Base-by-base conservation (phyloP, 2,888 invertebrate genomes). In the Mellilla xanthometata region DNA sequence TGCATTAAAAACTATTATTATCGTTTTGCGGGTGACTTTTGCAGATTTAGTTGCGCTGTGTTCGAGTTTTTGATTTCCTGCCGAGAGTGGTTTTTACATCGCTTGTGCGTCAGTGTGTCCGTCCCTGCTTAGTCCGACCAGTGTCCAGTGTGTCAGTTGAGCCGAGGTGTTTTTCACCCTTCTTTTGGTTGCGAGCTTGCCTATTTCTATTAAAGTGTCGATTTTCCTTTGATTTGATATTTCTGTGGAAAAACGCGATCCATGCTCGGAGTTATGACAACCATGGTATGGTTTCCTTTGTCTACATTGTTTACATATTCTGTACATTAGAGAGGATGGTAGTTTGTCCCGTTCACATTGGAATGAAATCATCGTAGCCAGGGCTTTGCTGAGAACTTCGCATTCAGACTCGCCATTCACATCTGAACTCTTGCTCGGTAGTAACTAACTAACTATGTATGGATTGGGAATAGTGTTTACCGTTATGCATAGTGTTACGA, bases 281-380 rank as follows among this genome's bases (percentile, higher is more conserved):
- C 88, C 85, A 87, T 89, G 88, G 88, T 89, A 89, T 88, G 88
- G 88, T 88, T 88, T 87, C 81, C 88, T 88, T 89, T 89, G 88
- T 88, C 81, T 86, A 82, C 73, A 77, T 78, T 82, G 73, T 67
- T 73, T 77, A 65, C 60, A 64, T 71, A 30, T 76, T 68, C 76
- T 72, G 76, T 69, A 78, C 74, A 73, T 74, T 80, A 76, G 80
- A 74, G 71, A 68, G 64, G 72, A 72, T 70, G 72, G 67, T 84
- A 83, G 85, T 67, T 77, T 58, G 56, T 58, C 58, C 49, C 62
- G 58, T 60, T 66, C 63, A 68, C 61, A 67, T 63, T 60, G 47
- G 52, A 64, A 52, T 60, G 47, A 58, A 64, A 65, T 60, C 70
- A 69, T 69, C 56, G 61, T 54, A 52, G 44, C 42, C 43, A 48